Evolutionary conservation across 2,888 invertebrate species (phyloP), one percentile per base, ranked within the genome.

Genomic region (Tachina grossa): DNA sequence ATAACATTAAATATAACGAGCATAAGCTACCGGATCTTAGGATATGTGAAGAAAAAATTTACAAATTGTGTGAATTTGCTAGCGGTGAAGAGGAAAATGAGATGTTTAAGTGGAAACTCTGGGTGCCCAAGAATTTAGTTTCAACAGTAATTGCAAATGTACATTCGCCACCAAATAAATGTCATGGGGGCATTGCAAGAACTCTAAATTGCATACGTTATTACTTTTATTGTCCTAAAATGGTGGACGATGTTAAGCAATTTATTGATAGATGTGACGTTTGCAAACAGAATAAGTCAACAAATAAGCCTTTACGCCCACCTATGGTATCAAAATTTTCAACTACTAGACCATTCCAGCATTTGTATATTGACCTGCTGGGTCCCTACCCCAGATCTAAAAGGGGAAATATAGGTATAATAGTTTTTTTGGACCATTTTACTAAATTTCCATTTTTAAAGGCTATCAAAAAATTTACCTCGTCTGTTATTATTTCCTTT

Each of bases 301-400:
- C 61, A 16, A 63, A 63, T n/a, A n/a, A 10, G 16, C 6, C 19
- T 19, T 16, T 63, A 16, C n/a, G 61, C 4, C 61, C 61, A 0
- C 16, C 41, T 1, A 43, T 61, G 61, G 14, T 9, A 16, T 3
- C 1, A 3, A n/a, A 61, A 1, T 9, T 16, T 43, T 16, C 10
- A 2, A 4, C 43, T 2, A 1, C 9, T 4, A 6, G 61, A 16
- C 41, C 43, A 16, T 61, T 61, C 16, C 61, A 61, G 43, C 8
- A 43, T 16, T 5, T n/a, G n/a, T n/a, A n/a, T n/a, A n/a, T n/a
- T n/a, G n/a, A n/a, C n/a, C n/a, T n/a, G n/a, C n/a, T n/a, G 14
- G 45, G 63, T 13, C 63, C 63, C 9, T 63, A 63, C 8, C 63
- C 45, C 45, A 43, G 65, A 10, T 47, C 47, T 9, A 47, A 45